Conservation (phyloP, 2,888 invertebrate genomes). For the Epinotia demarniana region DNA sequence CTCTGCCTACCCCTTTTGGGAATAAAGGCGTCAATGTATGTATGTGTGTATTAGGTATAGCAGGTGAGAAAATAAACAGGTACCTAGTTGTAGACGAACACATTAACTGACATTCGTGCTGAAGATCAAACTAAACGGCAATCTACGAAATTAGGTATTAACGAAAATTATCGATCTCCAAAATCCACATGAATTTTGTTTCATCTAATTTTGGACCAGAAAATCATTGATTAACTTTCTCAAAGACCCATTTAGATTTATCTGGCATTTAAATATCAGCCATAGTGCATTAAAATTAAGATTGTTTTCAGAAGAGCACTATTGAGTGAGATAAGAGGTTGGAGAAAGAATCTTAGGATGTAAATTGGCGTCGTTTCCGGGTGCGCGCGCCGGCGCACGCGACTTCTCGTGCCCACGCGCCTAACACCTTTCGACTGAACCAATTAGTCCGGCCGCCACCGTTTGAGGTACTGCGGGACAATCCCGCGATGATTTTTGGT, state of each 20-base stretch:
- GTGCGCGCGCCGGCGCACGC: conserved; percentile 9
- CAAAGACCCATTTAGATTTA: neutral
- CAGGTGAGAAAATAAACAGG: conserved; percentile 6
- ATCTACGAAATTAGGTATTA: conserved; percentile 11
- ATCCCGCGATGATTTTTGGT: neutral
- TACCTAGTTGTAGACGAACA: neutral
- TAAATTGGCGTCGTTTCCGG: conserved; percentile 37
- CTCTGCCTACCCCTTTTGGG: too few relatives aligned
- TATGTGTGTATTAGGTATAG: too few relatives aligned
- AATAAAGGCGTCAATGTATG: too few relatives aligned
- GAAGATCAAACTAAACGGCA: conserved; percentile 2
- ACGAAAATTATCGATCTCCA: neutral
- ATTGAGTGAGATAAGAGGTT: conserved; percentile 12
- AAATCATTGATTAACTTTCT: neutral
- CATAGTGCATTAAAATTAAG: neutral
- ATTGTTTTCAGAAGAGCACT: neutral
- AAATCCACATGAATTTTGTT: conserved; percentile 22
- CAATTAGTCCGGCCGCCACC: conserved; percentile 23
- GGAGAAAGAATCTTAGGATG: neutral
- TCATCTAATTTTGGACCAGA: neutral
- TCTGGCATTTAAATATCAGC: neutral
- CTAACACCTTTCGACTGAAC: conserved; percentile 46
- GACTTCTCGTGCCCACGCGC: conserved; percentile 27
- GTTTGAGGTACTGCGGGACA: neutral
- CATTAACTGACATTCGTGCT: neutral